Evolutionary conservation across 2,113 vertebrate genomes (phyloP), one percentile per base, ranked within the genome.

Genomic region (Colaptes auratus): DNA sequence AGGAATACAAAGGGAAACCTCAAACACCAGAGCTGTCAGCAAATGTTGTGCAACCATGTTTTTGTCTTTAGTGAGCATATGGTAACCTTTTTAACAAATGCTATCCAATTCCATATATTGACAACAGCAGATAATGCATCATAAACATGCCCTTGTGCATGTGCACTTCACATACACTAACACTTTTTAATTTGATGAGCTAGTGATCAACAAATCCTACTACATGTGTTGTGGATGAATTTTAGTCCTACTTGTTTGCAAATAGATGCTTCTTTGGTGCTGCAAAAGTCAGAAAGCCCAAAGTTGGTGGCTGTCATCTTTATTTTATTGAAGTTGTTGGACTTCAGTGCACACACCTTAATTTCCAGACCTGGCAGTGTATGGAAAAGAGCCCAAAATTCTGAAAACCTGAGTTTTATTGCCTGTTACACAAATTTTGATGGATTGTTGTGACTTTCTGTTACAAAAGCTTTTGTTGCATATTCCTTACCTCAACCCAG

Each of bases 121-220:
- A 30, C 14, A 76, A 58, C 25, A 7, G 5, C 28, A 72, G 53
- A 48, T 30, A 67, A 80, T 12, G 31, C 20, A 67, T 56, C 72
- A 61, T 20, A 61, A 76, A 72, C n/a, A 46, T 0, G 0, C 12
- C 42, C 50, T 56, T 36, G n/a, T 0, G 20, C 10, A 44, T 3
- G 7, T 39, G 10, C 20, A n/a, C 6, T 63, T 83, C 17, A 35
- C 10, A 67, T 9, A 12, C 15, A 23, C n/a, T 42, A 55, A 21
- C 67, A 35, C 20, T n/a, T 90, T 72, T 63, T 23, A 53, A 59
- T 63, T 63, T n/a, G 18, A 46, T 84, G 28, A 88, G 36, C 39
- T 50, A 30, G 53, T 14, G 59, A 87, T 35, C 53, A 58, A 58
- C 15, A 77, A 81, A 81, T 25, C 55, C 35, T 77, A 30, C 19